Evolutionary conservation across 1,140 invertebrate genomes (phyloP).

Genomic region (Drosophila takahashii): DNA sequence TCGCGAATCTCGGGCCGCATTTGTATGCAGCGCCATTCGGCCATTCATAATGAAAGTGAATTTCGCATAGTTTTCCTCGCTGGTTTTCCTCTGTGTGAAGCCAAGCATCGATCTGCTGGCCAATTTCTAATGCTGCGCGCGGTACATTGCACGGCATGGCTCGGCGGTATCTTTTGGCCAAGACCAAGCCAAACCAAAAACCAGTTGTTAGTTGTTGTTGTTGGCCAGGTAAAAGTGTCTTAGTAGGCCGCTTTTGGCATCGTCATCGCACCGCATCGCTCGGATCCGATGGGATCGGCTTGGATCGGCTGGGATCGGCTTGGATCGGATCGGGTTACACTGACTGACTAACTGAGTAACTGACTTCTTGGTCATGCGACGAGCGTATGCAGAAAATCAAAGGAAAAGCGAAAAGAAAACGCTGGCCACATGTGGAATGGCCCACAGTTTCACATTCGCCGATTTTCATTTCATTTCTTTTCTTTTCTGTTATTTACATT

Average conservation of each 20-base stretch:
- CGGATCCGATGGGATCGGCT: constrained; percentile 11
- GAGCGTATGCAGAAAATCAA: constrained; percentile 45
- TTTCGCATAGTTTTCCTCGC: constrained; percentile 71
- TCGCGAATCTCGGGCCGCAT: constrained; percentile 32
- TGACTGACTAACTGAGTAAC: constrained; percentile 61
- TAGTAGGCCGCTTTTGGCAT: constrained; percentile 75
- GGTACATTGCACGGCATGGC: constrained; percentile 9
- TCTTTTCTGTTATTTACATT: constrained; percentile 29
- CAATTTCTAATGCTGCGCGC: constrained; percentile 71
- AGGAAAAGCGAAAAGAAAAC: constrained; percentile 74
- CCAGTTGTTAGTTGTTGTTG: constrained; percentile 52
- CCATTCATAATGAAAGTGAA: constrained; percentile 82
- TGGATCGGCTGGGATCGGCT: constrained; percentile 10
- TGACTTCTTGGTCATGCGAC: constrained; percentile 76
- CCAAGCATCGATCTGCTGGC: constrained; percentile 54
- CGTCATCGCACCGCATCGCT: constrained; percentile 56
- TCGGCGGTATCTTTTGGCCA: constrained; percentile 20
- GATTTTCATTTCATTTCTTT: constrained; percentile 37
- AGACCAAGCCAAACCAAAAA: constrained; percentile 45
- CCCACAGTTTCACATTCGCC: constrained; percentile 50
- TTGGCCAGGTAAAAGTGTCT: constrained; percentile 56
- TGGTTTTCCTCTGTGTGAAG: constrained; percentile 13
- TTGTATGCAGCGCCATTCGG: constrained; percentile 72
- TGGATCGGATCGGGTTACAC: constrained; percentile 55
- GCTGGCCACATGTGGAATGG: constrained; percentile 45